These are phyloP conservation scores for mouse (Mus musculus) DNA, from an alignment of 2,113 vertebrate genomes.

Conservation along the genomic window DNA sequence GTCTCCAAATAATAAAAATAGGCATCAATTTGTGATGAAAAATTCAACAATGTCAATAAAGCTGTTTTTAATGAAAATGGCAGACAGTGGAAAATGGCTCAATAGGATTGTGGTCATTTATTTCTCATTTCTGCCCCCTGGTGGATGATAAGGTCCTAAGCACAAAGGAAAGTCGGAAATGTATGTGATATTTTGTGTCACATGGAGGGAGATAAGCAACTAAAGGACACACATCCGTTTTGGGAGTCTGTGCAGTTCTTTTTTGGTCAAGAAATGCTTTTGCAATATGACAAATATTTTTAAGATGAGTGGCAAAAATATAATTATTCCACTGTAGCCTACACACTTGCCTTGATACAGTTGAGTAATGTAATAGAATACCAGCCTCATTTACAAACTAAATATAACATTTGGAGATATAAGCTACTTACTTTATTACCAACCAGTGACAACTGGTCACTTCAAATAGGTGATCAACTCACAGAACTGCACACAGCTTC, in stretches of 20 bases:
- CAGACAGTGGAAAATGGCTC: neutral
- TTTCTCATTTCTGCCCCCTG: neutral
- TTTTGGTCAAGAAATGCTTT: slow-evolving; percentile 77
- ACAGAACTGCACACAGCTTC: neutral
- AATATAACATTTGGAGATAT: neutral
- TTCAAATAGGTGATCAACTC: neutral
- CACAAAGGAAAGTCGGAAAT: neutral
- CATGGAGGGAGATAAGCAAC: neutral
- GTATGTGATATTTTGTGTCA: neutral
- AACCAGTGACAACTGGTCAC: neutral
- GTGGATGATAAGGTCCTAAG: neutral
- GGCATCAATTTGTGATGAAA: neutral
- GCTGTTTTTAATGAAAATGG: neutral
- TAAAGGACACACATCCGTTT: slow-evolving; percentile 75
- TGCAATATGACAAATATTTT: slow-evolving; percentile 55
- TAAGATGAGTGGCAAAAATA: slow-evolving; percentile 9
- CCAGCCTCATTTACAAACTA: neutral
- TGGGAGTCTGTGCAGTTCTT: slow-evolving; percentile 85
- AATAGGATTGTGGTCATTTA: neutral
- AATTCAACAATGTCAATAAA: neutral
- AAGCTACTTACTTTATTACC: neutral
- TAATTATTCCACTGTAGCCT: neutral
- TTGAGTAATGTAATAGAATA: neutral
- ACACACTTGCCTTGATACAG: neutral
- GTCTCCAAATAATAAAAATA: neutral